A percentile compares a stretch with the other conserved stretches of the same genome.
phyloP scores from a whole-genome alignment of 2,113 vertebrate genomes.

The Acanthochromis polyacanthus region DNA sequence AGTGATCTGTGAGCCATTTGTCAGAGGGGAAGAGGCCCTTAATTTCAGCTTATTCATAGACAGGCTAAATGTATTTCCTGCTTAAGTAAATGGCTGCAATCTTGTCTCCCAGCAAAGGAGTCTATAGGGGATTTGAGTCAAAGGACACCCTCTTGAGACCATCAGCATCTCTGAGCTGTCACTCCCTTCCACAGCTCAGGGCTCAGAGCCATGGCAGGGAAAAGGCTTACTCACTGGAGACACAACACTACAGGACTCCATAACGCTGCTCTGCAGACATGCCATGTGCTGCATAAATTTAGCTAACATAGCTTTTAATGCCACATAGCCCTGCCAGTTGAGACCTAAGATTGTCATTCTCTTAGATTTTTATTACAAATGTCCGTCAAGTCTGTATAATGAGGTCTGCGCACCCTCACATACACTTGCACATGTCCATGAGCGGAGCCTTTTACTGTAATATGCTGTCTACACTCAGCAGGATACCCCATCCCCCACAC shows the following conservation, averaged over 20 bases:
- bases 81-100: slow-evolving; percentile 36
- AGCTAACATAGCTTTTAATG: slow-evolving; percentile 19
- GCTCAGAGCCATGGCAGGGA: slow-evolving; percentile 20
- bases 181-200: slow-evolving; percentile 29
- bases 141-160: slow-evolving; percentile 46
- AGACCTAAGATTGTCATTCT: slow-evolving; percentile 6
- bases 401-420: background rate
- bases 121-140: slow-evolving; percentile 32
- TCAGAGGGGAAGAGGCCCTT: slow-evolving; percentile 32
- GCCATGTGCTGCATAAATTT: slow-evolving; percentile 10
- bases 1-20: slow-evolving; percentile 33
- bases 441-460: slow-evolving; percentile 30
- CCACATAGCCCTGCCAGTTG: background rate
- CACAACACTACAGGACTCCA: slow-evolving; percentile 4
- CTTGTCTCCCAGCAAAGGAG: slow-evolving; percentile 15
- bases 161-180: slow-evolving; percentile 54
- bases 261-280: slow-evolving; percentile 24
- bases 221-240: slow-evolving; percentile 40
- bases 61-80: slow-evolving; percentile 11
- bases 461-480: slow-evolving; percentile 24
- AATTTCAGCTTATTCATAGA: slow-evolving; percentile 40
- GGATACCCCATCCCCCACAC: slow-evolving; percentile 22
- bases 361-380: background rate
- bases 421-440: background rate
- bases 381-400: slow-evolving; percentile 8